Conservation (phyloP, 53 echinoderm and acorn worm species). For the Apostichopus leukothele region DNA sequence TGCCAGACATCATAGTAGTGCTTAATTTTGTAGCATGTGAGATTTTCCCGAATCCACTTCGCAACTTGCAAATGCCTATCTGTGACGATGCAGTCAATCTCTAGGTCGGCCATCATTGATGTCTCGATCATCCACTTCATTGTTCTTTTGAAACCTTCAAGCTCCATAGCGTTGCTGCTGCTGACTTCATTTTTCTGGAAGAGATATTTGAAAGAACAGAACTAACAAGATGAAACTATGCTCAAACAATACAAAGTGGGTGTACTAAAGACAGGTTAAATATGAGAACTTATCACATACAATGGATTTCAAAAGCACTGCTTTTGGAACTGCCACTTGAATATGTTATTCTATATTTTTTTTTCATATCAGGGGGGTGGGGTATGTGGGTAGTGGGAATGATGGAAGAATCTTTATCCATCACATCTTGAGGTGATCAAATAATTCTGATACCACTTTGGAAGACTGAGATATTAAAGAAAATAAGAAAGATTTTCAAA, state of each 20-base stretch:
- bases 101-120: slow-evolving; percentile 1
- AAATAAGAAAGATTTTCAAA: not conserved
- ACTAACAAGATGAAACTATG: not conserved
- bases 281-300: too few relatives aligned
- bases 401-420: too few relatives aligned
- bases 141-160: slow-evolving; percentile 53
- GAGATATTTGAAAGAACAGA: not conserved
- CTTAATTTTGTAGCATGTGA: slow-evolving; percentile 36
- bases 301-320: not conserved
- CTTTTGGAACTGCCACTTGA: too few relatives aligned
- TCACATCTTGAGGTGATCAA: too few relatives aligned
- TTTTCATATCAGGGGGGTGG: too few relatives aligned
- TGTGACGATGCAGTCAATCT: too few relatives aligned
- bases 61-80: slow-evolving; percentile 59
- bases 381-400: too few relatives aligned
- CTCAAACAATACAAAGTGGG: too few relatives aligned
- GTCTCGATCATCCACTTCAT: slow-evolving; percentile 38
- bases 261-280: not conserved
- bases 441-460: too few relatives aligned
- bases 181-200: slow-evolving; percentile 68
- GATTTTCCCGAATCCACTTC: slow-evolving; percentile 56
- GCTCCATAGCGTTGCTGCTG: slow-evolving; percentile 62
- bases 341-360: too few relatives aligned
- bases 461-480: too few relatives aligned
- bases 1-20: slow-evolving; percentile 72